A percentile compares a stretch with the other conserved stretches of the same genome.
Conservation (phyloP, 2,888 invertebrate species). For the Pristionchus mayeri region DNA sequence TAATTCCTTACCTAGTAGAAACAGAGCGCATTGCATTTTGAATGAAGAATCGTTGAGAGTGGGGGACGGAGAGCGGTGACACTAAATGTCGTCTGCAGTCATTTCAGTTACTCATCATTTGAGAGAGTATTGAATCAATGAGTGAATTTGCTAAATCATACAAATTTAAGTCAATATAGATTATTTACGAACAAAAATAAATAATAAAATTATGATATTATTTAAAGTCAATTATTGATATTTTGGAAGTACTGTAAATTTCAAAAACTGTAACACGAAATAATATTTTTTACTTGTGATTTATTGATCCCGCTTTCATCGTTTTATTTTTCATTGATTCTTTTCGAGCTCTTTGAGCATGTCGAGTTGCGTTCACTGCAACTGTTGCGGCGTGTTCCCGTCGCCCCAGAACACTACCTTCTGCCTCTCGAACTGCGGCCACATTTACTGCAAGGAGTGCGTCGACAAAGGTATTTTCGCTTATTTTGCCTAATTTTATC, state of each 20-base stretch:
- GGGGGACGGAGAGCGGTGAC: neutral
- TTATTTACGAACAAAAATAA: neutral
- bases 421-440: constrained; percentile 41
- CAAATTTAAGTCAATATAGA: too few species aligned
- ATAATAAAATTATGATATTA: neutral
- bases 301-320: neutral
- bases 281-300: too few species aligned
- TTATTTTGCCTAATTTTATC: neutral
- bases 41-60: neutral
- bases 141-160: too few species aligned
- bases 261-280: neutral
- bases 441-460: constrained; percentile 23
- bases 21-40: constrained; percentile 3
- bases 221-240: neutral
- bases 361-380: constrained; percentile 39
- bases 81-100: constrained; percentile 5
- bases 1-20: neutral
- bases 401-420: neutral
- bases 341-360: neutral
- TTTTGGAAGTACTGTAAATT: neutral
- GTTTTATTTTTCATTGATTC: neutral
- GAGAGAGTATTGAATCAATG: neutral
- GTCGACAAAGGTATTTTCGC: neutral
- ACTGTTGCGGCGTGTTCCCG: neutral
- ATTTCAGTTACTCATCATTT: neutral